phyloP scores from a whole-genome alignment of 2,113 vertebrate genomes.

The Callopanchax toddi region DNA sequence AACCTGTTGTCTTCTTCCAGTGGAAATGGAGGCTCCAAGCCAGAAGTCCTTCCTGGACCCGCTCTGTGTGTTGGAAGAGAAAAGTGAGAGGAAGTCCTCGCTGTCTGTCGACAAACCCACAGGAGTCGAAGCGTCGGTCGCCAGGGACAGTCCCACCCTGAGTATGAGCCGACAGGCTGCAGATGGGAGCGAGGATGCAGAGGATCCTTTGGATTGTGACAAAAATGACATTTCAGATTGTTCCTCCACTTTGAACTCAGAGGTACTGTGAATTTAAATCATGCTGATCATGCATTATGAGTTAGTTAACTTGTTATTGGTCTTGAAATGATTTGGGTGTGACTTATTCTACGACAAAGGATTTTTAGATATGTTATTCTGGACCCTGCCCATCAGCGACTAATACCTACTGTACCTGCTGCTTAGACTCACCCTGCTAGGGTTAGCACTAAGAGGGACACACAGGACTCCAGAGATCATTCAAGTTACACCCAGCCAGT shows the following conservation, averaged over 20 bases:
- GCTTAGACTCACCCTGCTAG: too few species aligned
- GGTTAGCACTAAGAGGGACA: too few species aligned
- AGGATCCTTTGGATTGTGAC: conserved; percentile 71
- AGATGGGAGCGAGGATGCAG: conserved; percentile 72
- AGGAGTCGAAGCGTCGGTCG: conserved; percentile 18
- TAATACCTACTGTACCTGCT: too few species aligned
- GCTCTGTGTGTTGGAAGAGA: conserved; percentile 37
- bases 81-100: conserved; percentile 58
- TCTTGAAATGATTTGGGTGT: too few species aligned
- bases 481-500: too few species aligned
- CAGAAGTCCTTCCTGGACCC: conserved; percentile 80
- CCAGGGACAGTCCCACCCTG: conserved; percentile 29
- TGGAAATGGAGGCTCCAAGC: conserved; percentile 80
- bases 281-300: too few species aligned
- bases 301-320: too few species aligned
- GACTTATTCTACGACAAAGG: too few species aligned
- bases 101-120: conserved; percentile 55
- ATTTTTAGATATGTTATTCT: too few species aligned
- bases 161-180: conserved; percentile 58
- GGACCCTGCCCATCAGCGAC: too few species aligned
- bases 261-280: too few species aligned
- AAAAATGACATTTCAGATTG: conserved; percentile 82
- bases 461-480: too few species aligned
- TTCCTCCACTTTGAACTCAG: conserved; percentile 87
- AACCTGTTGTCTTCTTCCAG: conserved; percentile 6